phyloP scores from a whole-genome alignment of 2,888 invertebrate species.

The Spisula solida region DNA sequence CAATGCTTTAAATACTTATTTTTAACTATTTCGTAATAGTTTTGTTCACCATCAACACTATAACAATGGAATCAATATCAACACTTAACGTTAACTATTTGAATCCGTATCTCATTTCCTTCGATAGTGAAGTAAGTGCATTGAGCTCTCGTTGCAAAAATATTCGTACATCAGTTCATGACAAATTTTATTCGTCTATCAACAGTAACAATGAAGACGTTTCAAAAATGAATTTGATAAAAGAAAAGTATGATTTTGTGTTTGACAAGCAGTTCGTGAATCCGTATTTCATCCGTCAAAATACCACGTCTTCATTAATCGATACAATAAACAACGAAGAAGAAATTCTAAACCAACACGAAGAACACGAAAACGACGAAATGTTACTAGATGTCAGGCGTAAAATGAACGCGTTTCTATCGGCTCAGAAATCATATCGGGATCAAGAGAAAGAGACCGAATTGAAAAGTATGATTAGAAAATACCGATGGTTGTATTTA shows the following conservation, averaged over 20 bases:
- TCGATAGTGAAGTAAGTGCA: conserved; percentile 5
- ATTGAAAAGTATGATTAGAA: neutral
- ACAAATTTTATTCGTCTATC: conserved; percentile 41
- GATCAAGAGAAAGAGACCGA: conserved; percentile 26
- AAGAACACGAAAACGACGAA: conserved; percentile 1
- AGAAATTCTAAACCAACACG: neutral
- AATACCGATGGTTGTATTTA: conserved; percentile 32
- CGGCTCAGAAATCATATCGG: conserved; percentile 12
- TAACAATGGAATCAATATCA: neutral
- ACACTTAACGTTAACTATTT: neutral
- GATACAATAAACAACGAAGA: conserved; percentile 30
- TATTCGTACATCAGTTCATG: neutral
- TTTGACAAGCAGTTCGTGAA: conserved; percentile 40
- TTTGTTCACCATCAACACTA: neutral
- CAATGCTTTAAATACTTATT: neutral
- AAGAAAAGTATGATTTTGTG: conserved; percentile 32
- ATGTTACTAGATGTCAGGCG: conserved; percentile 5
- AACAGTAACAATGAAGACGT: neutral
- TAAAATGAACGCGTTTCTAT: conserved; percentile 33
- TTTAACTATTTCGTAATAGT: neutral
- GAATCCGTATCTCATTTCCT: conserved; percentile 19
- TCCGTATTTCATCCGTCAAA: conserved; percentile 26
- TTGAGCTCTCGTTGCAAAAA: neutral
- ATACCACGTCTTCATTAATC: conserved; percentile 14
- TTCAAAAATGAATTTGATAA: neutral